Percentiles rank a stretch among this genome's conserved stretches.
phyloP scores from a whole-genome alignment of 2,113 vertebrate genomes.

The Octodon degus region DNA sequence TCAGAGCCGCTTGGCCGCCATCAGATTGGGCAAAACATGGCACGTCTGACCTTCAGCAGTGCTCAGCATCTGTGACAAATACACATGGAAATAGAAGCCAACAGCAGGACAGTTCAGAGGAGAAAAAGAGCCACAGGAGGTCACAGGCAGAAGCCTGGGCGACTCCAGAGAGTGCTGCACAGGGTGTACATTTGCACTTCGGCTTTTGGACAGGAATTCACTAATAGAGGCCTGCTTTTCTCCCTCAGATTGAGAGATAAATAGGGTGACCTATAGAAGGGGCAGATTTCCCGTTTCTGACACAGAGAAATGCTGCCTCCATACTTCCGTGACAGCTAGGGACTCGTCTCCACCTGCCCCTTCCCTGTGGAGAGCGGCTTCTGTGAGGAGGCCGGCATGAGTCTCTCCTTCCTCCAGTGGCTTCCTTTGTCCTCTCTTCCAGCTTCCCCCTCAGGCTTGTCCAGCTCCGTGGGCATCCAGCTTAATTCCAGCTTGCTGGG shows the following conservation, averaged over 20 bases:
- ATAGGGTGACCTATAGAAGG: not conserved
- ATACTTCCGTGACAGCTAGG: not conserved
- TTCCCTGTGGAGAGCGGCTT: not conserved
- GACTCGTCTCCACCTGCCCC: not conserved
- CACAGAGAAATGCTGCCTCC: not conserved
- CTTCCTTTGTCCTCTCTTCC: not conserved
- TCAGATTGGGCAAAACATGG: conserved; percentile 10
- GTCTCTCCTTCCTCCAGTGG: not conserved
- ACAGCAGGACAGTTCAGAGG: not conserved
- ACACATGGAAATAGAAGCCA: not conserved
- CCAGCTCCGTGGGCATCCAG: not conserved
- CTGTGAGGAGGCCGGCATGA: not conserved
- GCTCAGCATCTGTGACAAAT: conserved; percentile 1
- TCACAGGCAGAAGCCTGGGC: too few relatives aligned
- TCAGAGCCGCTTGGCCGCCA: not conserved
- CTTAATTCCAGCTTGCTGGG: not conserved
- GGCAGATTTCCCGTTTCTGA: not conserved
- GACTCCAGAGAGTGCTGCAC: not conserved
- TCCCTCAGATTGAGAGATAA: not conserved
- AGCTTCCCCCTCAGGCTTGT: not conserved
- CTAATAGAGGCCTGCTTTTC: not conserved
- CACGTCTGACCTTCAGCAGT: not conserved
- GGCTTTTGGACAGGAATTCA: not conserved
- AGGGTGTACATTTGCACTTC: not conserved
- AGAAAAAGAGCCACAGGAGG: not conserved